These are phyloP conservation scores for Palaemon carinicauda DNA, from an alignment of 1,140 invertebrate genomes.

Conservation along the genomic window DNA sequence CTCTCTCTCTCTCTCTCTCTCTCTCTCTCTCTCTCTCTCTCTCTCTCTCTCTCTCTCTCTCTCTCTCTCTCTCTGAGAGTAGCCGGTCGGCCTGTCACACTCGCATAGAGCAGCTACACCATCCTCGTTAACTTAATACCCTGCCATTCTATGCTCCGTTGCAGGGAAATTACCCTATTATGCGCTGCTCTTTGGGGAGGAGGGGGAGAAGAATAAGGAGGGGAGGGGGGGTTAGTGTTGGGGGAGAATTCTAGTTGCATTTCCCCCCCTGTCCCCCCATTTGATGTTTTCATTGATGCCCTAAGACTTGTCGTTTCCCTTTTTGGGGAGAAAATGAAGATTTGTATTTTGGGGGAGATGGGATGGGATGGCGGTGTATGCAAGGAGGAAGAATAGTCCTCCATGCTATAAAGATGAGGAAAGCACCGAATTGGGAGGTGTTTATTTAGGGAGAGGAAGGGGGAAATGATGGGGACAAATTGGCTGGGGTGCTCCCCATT, in stretches of 20 bases:
- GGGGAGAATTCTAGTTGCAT: neutral
- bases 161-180: slow-evolving; percentile 46
- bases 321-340: too few relatives aligned
- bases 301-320: too few relatives aligned
- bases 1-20: neutral
- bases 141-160: slow-evolving; percentile 41
- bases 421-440: too few relatives aligned
- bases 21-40: neutral
- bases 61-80: neutral
- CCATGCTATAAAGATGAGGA: too few relatives aligned
- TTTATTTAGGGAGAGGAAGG: too few relatives aligned
- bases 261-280: too few relatives aligned
- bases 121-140: slow-evolving; percentile 43
- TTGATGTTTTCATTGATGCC: too few relatives aligned
- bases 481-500: too few relatives aligned
- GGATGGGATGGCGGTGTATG: too few relatives aligned
- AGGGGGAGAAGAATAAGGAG: neutral
- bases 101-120: neutral
- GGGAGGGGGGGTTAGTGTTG: neutral
- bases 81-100: neutral
- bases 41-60: neutral
- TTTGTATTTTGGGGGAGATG: too few relatives aligned
- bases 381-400: too few relatives aligned
- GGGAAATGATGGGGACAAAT: too few relatives aligned
- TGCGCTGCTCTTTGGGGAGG: slow-evolving; percentile 4